phyloP scores from a whole-genome alignment of 2,113 vertebrate genomes.

The Sceloporus undulatus region DNA sequence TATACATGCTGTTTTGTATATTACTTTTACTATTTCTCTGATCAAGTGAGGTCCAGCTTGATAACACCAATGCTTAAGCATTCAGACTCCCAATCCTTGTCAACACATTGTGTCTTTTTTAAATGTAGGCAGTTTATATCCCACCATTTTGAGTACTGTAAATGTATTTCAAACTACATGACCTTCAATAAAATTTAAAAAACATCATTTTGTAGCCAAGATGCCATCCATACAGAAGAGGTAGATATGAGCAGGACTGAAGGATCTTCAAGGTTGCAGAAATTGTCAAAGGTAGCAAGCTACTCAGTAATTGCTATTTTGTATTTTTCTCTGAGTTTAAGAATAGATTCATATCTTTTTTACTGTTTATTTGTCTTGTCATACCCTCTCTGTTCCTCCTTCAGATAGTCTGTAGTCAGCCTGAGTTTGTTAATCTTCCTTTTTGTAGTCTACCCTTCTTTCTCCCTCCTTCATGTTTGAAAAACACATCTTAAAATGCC shows the following conservation, averaged over 20 bases:
- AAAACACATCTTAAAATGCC: too few species aligned
- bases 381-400: too few species aligned
- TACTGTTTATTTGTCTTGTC: too few species aligned
- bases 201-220: neutral
- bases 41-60: neutral
- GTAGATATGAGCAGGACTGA: neutral
- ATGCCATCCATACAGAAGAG: neutral
- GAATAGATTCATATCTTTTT: too few species aligned
- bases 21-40: conserved; percentile 3
- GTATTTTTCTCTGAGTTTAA: too few species aligned
- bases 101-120: neutral
- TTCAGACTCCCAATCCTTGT: neutral
- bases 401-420: too few species aligned
- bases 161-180: neutral
- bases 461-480: too few species aligned
- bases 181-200: too few species aligned
- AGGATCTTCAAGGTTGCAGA: neutral
- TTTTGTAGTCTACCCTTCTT: too few species aligned
- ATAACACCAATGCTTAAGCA: neutral
- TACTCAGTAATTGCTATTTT: too few species aligned
- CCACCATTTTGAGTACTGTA: neutral
- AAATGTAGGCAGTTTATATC: neutral
- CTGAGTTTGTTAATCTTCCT: too few species aligned
- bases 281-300: too few species aligned
- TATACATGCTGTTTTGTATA: conserved; percentile 8